Conservation (phyloP, 2,888 invertebrate genomes). For the Tricholauxania praeusta region DNA sequence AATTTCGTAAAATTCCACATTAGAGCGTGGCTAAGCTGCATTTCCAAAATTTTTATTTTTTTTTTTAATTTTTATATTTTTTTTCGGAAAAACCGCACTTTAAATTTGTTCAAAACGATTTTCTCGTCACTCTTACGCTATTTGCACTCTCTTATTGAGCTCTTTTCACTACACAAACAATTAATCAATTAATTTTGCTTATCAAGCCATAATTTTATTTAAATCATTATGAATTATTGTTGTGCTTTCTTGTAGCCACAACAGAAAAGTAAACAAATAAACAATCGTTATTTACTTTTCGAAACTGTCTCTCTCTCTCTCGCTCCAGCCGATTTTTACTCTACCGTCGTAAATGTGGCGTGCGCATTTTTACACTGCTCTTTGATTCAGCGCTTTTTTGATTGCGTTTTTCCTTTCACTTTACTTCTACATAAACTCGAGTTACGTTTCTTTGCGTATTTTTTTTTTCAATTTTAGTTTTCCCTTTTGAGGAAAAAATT, state of each 20-base stretch:
- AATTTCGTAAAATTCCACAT: too few relatives aligned
- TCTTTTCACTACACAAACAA: neutral
- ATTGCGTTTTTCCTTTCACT: neutral
- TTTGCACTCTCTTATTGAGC: neutral
- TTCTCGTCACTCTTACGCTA: neutral
- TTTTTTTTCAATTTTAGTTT: neutral
- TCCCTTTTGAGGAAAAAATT: neutral
- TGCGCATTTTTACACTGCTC: neutral
- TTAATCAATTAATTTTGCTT: constrained; percentile 9
- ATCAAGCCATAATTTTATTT: neutral
- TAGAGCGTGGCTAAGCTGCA: too few relatives aligned
- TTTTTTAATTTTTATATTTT: too few relatives aligned
- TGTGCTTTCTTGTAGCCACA: neutral
- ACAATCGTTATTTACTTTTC: neutral
- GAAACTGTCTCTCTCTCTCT: neutral
- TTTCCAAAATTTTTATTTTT: too few relatives aligned
- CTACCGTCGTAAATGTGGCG: neutral
- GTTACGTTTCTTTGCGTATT: neutral
- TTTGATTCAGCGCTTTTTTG: neutral
- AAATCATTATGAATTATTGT: neutral
- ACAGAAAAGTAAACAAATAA: constrained; percentile 7
- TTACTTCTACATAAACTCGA: neutral
- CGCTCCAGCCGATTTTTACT: neutral
- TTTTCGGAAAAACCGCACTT: too few relatives aligned
- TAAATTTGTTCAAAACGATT: neutral